Conservation (phyloP, 2,888 invertebrate genomes). For the Notocelia uddmanniana region DNA sequence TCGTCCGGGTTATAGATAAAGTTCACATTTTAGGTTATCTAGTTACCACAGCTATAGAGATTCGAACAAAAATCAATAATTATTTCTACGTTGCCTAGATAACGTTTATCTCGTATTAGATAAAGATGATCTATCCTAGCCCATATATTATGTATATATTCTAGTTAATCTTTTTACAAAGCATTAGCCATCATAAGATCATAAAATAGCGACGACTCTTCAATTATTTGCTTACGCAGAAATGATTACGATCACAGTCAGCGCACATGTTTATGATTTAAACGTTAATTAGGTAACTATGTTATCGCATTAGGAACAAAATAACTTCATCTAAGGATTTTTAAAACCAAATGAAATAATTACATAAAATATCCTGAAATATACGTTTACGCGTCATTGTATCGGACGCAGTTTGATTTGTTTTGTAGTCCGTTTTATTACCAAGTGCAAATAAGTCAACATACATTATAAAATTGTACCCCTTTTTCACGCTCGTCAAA, state of each 20-base stretch:
- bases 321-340: constrained; percentile 12
- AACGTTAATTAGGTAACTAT: constrained; percentile 4
- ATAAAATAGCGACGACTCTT: neutral
- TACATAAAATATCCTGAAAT: no score
- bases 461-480: no score
- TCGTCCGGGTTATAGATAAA: constrained; percentile 22
- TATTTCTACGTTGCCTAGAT: constrained; percentile 54
- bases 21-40: constrained; percentile 54
- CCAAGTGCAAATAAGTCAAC: no score
- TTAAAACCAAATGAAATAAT: neutral
- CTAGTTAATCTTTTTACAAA: constrained; percentile 2
- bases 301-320: neutral
- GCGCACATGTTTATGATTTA: constrained; percentile 3
- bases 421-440: no score
- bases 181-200: neutral
- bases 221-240: neutral
- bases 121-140: constrained; percentile 26
- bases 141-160: constrained; percentile 4
- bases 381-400: no score
- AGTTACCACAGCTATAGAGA: constrained; percentile 45
- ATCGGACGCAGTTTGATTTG: no score
- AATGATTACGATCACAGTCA: constrained; percentile 2
- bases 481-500: no score
- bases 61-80: constrained; percentile 67
- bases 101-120: constrained; percentile 27